Evolutionary conservation across 2,888 invertebrate genomes (phyloP), one percentile per base, ranked within the genome.

Genomic region (Pollenia angustigena): DNA sequence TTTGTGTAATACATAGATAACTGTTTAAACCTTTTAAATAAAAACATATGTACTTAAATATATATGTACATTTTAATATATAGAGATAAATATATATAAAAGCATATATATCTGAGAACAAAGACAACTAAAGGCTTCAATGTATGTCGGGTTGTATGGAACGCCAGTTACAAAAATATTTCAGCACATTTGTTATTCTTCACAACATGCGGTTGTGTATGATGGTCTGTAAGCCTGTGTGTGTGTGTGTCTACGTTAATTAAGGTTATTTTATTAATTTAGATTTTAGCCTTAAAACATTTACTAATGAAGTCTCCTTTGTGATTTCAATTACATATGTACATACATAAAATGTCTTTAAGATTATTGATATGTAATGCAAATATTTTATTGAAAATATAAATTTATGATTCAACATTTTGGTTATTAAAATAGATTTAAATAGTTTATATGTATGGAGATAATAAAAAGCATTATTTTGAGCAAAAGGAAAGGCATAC

Each of bases 261-360:
- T 68, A 74, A 60, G 40, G 50, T 74, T 44, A 46, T 79, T 74
- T 68, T 64, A 81, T 81, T 85, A 85, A 81, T 81, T 76, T 66
- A n/a, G 40, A 54, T 71, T 78, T 78, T 66, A 66, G 85, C 85
- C 85, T 58, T 10, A 72, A 72, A 71, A 44, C 72, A 81, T 78
- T 81, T 46, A 54, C 76, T 81, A 78, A 85, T 81, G 71, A 85
- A 66, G 69, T 66, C 50, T 76, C 60, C 46, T 69, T 69, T 44
- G 75, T 62, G 64, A 46, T 42, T 42, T 50, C 40, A 56, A 46
- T 66, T 74, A 46, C 23, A 23, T 23, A 2, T 18, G n/a, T n/a
- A n/a, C n/a, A n/a, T n/a, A n/a, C n/a, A n/a, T 66, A 32, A 46
- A 81, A 64, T 46, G 54, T 64, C 14, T 18, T 72, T 62, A 72